These are phyloP conservation scores for Mastomys coucha DNA, from an alignment of 2,113 vertebrate genomes.

Conservation along the genomic window DNA sequence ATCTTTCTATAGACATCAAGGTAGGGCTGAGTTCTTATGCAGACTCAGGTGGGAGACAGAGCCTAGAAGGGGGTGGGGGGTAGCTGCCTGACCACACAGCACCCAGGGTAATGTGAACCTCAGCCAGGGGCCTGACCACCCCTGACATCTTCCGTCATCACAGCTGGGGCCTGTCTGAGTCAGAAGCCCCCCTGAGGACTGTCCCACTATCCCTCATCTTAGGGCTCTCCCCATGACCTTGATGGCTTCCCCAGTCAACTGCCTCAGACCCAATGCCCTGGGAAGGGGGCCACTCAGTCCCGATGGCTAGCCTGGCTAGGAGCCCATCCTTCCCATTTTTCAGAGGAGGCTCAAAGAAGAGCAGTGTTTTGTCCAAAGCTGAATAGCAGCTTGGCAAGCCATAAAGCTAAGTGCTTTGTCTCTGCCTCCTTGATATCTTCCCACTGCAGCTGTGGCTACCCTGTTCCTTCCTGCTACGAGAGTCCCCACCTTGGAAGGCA, in stretches of 20 bases:
- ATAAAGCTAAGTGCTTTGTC: background rate
- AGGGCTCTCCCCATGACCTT: background rate
- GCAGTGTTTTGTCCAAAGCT: background rate
- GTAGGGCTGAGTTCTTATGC: background rate
- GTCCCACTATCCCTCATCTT: accelerated
- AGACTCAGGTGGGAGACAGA: background rate
- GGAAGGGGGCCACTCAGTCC: accelerated
- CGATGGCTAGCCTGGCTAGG: accelerated
- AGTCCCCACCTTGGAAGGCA: background rate
- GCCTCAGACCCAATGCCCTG: background rate
- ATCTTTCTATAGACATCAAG: background rate
- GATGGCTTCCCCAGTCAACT: background rate
- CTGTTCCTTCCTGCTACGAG: background rate
- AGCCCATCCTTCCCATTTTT: background rate
- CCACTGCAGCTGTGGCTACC: accelerated
- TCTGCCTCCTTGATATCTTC: background rate
- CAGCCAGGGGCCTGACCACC: background rate
- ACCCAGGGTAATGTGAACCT: accelerated
- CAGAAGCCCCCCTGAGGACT: background rate
- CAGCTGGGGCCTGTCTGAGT: background rate
- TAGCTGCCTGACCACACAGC: too few species aligned
- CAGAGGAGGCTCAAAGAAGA: background rate
- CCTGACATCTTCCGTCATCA: background rate
- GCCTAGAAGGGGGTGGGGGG: background rate
- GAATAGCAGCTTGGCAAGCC: background rate